Evolutionary conservation across 2,113 vertebrate genomes (phyloP).

Genomic region (Cepphus grylle): DNA sequence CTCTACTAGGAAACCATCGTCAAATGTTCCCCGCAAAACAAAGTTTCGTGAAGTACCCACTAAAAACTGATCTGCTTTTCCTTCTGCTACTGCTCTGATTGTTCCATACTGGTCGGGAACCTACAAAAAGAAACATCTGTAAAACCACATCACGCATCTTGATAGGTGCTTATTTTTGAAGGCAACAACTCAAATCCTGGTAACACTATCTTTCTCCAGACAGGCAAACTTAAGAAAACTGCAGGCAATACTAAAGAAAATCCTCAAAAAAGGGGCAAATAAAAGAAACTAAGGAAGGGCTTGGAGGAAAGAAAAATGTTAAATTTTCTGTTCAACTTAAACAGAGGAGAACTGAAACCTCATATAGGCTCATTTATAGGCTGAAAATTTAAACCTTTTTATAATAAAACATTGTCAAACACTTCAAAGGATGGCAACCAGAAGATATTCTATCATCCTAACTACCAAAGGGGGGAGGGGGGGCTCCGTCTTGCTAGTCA

Average conservation of each 20-base stretch:
- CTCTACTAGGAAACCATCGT: constrained; percentile 91
- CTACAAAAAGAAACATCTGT: constrained; percentile 67
- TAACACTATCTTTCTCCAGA: neutral
- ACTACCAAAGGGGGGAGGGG: too few relatives aligned
- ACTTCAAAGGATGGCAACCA: neutral
- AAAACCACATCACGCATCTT: neutral
- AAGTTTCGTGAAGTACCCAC: constrained; percentile 96
- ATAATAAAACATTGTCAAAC: neutral
- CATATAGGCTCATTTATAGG: neutral
- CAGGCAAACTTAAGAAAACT: neutral
- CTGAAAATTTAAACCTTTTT: neutral
- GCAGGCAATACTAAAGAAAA: neutral
- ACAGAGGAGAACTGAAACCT: neutral
- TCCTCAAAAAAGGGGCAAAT: neutral
- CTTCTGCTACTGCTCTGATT: constrained; percentile 93
- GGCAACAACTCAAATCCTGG: neutral
- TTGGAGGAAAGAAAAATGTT: neutral
- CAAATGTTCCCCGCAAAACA: constrained; percentile 93
- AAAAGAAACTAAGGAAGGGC: neutral
- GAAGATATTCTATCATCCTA: neutral
- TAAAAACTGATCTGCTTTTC: constrained; percentile 91
- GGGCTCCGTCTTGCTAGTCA: neutral
- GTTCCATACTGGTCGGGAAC: constrained; percentile 95
- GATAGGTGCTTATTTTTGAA: neutral
- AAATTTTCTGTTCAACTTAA: neutral